Base-by-base conservation (phyloP, 2,113 vertebrate species). In the Phaethon lepturus region DNA sequence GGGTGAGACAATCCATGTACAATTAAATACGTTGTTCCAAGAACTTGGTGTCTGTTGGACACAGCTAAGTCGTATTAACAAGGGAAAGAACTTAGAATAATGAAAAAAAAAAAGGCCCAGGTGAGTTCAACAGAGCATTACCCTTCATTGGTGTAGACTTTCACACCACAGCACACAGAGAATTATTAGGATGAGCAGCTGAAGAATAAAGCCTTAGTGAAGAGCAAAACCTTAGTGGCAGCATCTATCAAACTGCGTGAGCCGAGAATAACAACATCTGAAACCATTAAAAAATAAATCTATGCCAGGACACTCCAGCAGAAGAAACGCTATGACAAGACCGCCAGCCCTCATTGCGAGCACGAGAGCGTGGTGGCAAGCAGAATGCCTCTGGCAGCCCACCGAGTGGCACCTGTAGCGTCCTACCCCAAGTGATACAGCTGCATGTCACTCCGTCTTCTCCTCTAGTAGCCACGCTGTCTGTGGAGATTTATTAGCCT, bases 261-360 rank as follows among this genome's bases (percentile, higher is more conserved):
- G 50, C 40, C 6, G 4, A 73, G 45, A 47, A 42, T 25, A 47
- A 9, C 44, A 20, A 45, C 14, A 62, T 67, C 66, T 72, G 85
- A 75, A 84, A 42, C 28, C 33, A 38, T 26, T 60, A 45, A 64
- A 52, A 80, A 47, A 20, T 31, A 81, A 9, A 2, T 8, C 6
- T 24, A 4, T 47, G 14, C 11, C 24, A 68, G 33, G 59, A 77
- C 10, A 42, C 23, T n/a, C 13, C 0, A 1, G 15, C 24, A 58
- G 49, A 63, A 58, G 18, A 56, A 80, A 44, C 0, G 1, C 28
- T 73, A 0, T 68, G 63, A 52, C 49, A 77, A 88, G 59, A 31
- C 40, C 0, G 0, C 10, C 40, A 74, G 7, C 35, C 25, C 31
- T 77, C 18, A 19, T 11, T 47, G 28, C 0, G 0, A 88, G 55